Conservation (phyloP, 2,113 vertebrate species). For the Chionomys nivalis region DNA sequence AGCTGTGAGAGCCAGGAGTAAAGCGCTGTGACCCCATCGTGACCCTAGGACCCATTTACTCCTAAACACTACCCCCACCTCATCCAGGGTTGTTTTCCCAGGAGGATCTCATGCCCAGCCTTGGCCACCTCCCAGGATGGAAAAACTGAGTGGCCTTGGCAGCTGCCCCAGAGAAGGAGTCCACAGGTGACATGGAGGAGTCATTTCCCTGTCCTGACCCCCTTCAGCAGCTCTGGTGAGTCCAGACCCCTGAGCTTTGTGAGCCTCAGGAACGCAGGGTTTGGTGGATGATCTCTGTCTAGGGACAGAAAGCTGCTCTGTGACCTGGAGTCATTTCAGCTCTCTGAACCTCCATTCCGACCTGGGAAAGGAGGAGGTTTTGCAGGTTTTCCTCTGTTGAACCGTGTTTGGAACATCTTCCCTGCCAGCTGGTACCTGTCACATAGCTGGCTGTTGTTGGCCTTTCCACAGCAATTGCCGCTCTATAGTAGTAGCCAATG, state of each 20-base stretch:
- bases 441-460: neutral
- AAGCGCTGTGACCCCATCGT: neutral
- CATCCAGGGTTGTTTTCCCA: neutral
- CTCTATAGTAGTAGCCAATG: neutral
- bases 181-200: constrained; percentile 33
- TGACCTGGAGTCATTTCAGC: neutral
- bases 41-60: neutral
- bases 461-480: neutral
- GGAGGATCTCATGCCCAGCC: neutral
- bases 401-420: constrained; percentile 28
- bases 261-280: neutral
- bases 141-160: constrained; percentile 56
- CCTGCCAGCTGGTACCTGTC: constrained; percentile 14
- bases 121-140: constrained; percentile 53
- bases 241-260: neutral
- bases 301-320: neutral
- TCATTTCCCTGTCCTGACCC: neutral
- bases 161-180: constrained; percentile 36
- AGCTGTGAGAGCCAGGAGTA: neutral
- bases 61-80: neutral
- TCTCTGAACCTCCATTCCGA: neutral
- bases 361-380: neutral
- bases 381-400: neutral
- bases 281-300: neutral
- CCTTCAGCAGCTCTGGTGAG: constrained; percentile 63